phyloP scores from a whole-genome alignment of 2,797 vertebrate species.

The Ceyx erithaca region DNA sequence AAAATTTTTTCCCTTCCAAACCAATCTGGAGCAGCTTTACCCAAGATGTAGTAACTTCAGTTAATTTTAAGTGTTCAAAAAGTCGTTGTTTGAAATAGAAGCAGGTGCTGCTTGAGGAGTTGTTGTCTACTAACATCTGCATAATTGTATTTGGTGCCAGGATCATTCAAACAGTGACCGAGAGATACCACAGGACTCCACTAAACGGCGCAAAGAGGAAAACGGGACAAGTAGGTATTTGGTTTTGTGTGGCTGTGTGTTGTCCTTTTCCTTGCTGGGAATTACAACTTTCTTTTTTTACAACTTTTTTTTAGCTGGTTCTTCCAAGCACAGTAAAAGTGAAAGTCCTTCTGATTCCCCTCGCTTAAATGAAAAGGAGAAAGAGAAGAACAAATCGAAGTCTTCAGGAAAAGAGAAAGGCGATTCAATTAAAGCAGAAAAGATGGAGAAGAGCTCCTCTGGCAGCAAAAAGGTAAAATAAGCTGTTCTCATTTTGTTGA shows the following conservation, averaged over 20 bases:
- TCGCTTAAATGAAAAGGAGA: slow-evolving; percentile 86
- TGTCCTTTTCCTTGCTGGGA: not conserved
- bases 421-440: slow-evolving; percentile 90
- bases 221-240: slow-evolving; percentile 88
- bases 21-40: not conserved
- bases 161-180: slow-evolving; percentile 90
- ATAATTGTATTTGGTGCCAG: slow-evolving; percentile 77
- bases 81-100: not conserved
- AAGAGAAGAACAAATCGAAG: slow-evolving; percentile 94
- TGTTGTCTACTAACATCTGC: slow-evolving; percentile 35
- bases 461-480: slow-evolving; percentile 91
- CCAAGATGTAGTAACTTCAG: not conserved
- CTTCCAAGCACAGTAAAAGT: slow-evolving; percentile 94
- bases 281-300: not conserved
- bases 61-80: not conserved
- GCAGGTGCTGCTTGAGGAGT: slow-evolving; percentile 17
- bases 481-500: not conserved
- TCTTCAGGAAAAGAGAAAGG: slow-evolving; percentile 94
- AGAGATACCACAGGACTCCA: slow-evolving; percentile 85
- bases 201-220: slow-evolving; percentile 89
- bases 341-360: slow-evolving; percentile 94
- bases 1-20: not conserved
- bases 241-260: not conserved
- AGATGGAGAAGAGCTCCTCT: slow-evolving; percentile 88
- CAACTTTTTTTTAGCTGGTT: slow-evolving; percentile 78